Conservation (phyloP, 2,888 invertebrate species). For the Nycteola revayana region DNA sequence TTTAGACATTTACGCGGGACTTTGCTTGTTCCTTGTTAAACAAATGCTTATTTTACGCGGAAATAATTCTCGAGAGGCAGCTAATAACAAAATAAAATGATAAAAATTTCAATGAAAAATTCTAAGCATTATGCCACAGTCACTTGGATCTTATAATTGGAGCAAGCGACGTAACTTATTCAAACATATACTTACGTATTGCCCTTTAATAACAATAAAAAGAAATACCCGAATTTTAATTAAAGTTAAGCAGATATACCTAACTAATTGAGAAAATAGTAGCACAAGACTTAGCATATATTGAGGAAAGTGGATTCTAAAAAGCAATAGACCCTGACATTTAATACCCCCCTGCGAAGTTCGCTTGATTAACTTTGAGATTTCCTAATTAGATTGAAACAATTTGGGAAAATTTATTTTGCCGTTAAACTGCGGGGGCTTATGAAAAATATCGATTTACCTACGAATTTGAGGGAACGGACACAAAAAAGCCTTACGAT, state of each 20-base stretch:
- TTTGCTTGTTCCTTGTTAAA: too few species aligned
- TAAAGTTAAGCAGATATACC: slow-evolving; percentile 15
- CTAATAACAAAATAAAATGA: too few species aligned
- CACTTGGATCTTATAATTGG: too few species aligned
- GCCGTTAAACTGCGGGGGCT: slow-evolving; percentile 9
- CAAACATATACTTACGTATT: too few species aligned
- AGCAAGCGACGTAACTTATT: too few species aligned
- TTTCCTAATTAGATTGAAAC: slow-evolving; percentile 28
- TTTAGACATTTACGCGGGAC: too few species aligned
- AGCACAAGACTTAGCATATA: slow-evolving; percentile 13
- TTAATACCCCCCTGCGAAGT: slow-evolving; percentile 21
- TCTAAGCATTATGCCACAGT: too few species aligned
- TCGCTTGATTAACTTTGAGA: slow-evolving; percentile 30
- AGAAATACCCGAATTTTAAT: slow-evolving; percentile 16
- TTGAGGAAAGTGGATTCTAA: slow-evolving; percentile 12
- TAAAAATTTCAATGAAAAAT: too few species aligned
- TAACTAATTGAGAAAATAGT: slow-evolving; percentile 5
- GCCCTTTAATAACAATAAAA: slow-evolving; percentile 7
- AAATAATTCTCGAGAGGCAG: too few species aligned
- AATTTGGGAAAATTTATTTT: slow-evolving; percentile 19
- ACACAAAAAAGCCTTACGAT: too few species aligned
- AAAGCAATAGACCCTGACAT: slow-evolving; percentile 22
- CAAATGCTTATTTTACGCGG: too few species aligned
- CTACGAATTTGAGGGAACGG: too few species aligned
- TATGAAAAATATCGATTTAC: neutral